Base-by-base conservation (phyloP, 2,113 vertebrate species). In the Calidris pygmaea region DNA sequence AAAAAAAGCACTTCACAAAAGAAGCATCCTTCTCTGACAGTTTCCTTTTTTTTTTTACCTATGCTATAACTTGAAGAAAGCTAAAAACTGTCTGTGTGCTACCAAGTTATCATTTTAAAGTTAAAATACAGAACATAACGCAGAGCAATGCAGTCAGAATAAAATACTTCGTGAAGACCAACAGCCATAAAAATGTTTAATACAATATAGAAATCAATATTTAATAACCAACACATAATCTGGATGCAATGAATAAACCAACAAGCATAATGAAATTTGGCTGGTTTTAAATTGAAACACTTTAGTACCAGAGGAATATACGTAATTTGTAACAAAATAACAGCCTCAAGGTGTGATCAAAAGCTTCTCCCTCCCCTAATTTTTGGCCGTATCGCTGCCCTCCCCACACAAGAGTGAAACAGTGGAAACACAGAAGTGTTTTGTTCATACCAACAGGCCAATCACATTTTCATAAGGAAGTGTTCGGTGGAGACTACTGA, bases 151-250 rank as follows among this genome's bases (percentile, higher is more conserved):
- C 13, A 82, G 26, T 32, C 71, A 88, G 23, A 87, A 72, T 5
- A 76, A 89, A 95, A 88, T 43, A 65, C 3, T 73, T 87, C 45
- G 75, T 24, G 53, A 47, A 87, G 13, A 52, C 5, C 15, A 88
- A 35, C 77, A 74, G 24, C 5, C 37, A 65, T 63, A 39, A 48
- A 73, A 72, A 45, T 5, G 7, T 78, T 93, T 81, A 75, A 93
- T 37, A 65, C 32, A 29, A 74, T 76, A 50, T 66, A 91, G 92
- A 97, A 96, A 91, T 88, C 73, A 94, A 83, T 95, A 88, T 77
- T 90, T 94, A 92, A 87, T 90, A 96, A 86, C 29, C 45, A 77
- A 58, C 56, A 82, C 14, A 74, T 85, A 85, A 96, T 87, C 37
- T 41, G 24, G 22, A 94, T 47, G 48, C 32, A 87, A 55, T n/a